Percentiles rank a stretch among this genome's conserved stretches.
Evolutionary conservation across 1,140 invertebrate genomes (phyloP).

Genomic region (Centruroides sculpturatus): DNA sequence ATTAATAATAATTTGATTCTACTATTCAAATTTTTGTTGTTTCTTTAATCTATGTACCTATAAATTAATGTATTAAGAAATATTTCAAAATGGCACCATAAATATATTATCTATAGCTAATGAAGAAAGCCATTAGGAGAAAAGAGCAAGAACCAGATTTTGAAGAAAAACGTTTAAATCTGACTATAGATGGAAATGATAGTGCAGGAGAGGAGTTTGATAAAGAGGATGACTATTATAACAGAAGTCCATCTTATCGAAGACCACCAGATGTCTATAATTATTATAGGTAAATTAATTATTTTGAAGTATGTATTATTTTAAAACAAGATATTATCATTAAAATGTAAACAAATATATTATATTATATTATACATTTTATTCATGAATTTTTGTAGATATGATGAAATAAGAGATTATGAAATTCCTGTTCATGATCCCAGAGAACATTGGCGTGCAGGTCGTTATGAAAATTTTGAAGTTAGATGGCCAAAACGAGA

Average conservation of each 20-base stretch:
- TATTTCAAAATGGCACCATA: not conserved
- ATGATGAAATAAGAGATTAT: slow-evolving; percentile 27
- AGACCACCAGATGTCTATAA: not conserved
- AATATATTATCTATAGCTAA: slow-evolving; percentile 37
- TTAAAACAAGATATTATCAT: not conserved
- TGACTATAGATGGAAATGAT: slow-evolving; percentile 52
- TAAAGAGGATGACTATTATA: slow-evolving; percentile 62
- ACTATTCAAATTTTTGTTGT: no score
- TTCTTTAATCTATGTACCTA: not conserved
- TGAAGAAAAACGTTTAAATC: slow-evolving; percentile 89
- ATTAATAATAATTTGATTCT: no score
- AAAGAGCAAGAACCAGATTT: slow-evolving; percentile 93
- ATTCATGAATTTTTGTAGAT: slow-evolving; percentile 10
- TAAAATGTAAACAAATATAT: no score
- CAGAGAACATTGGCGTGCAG: slow-evolving; percentile 21
- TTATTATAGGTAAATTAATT: not conserved
- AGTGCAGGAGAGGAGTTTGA: slow-evolving; percentile 48
- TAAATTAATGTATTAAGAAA: not conserved
- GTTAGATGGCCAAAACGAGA: slow-evolving; percentile 21
- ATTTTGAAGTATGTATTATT: not conserved
- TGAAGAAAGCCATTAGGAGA: slow-evolving; percentile 75
- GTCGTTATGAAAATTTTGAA: slow-evolving; percentile 35
- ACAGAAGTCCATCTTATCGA: slow-evolving; percentile 12
- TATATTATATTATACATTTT: no score
- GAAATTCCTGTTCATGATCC: slow-evolving; percentile 20